Evolutionary conservation across 2,113 vertebrate genomes (phyloP), one percentile per base, ranked within the genome.

Genomic region (Hippocampus zosterae): DNA sequence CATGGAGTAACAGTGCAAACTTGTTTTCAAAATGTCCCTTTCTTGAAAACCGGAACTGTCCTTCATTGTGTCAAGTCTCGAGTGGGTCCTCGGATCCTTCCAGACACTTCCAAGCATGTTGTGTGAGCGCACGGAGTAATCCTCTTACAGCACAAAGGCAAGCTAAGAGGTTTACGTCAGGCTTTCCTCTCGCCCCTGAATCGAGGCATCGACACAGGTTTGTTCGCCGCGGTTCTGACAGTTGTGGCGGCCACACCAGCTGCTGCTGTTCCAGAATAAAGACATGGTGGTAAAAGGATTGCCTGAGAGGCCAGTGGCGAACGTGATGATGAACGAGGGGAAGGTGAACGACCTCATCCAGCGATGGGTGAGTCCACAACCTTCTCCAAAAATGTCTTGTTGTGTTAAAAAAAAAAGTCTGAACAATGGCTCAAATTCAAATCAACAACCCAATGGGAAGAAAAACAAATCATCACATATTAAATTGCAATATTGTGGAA

Each of bases 281-380:
- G 56, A 76, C 69, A 48, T 56, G 65, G 55, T 74, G 62, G 42
- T 67, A 74, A 78, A 55, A 74, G 81, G 82, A 84, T 81, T 85
- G 71, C 0, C 56, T 16, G 53, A 50, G 59, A 73, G 67, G 27
- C 53, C 57, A 56, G 25, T 71, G 74, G 73, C 68, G 21, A 72
- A 15, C 9, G 46, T 77, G 50, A 82, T 12, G 81, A 96, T 95
- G 94, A 91, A 93, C 52, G 86, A 92, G 76, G 92, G 94, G 70
- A 92, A 95, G 76, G 88, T 96, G 88, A 91, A 93, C 42, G 90
- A 90, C 44, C 74, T 95, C 79, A 91, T 98, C 88, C 91, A 92
- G 73, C 94, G 90, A 97, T 97, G 96, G 10, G 96, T 98, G 92
- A 96, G 96, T 94, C 78, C 60, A 46, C 44, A 44, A 13, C 46